Conservation (phyloP, 1,140 invertebrate species). For the Dendroctonus valens region DNA sequence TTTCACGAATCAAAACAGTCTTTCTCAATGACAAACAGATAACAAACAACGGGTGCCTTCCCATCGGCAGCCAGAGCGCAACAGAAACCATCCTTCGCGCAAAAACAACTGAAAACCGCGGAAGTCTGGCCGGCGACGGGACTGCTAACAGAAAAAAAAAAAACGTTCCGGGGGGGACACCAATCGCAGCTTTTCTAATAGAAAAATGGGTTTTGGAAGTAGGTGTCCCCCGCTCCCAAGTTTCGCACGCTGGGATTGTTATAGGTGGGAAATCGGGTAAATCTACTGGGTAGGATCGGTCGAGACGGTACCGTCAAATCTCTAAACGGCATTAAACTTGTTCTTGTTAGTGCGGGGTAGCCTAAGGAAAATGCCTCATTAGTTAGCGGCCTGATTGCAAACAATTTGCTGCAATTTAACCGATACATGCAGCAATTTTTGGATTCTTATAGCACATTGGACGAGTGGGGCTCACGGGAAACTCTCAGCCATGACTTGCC, state of each 20-base stretch:
- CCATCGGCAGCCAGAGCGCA: slow-evolving; percentile 1
- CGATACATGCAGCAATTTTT: too few species aligned
- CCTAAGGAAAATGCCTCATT: slow-evolving; percentile 22
- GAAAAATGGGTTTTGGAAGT: slow-evolving; percentile 41
- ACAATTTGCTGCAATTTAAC: too few species aligned
- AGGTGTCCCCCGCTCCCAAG: slow-evolving; percentile 42
- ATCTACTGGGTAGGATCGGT: slow-evolving; percentile 38
- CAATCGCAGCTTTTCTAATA: slow-evolving; percentile 28
- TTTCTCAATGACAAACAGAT: slow-evolving; percentile 17
- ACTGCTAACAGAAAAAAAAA: slow-evolving; percentile 22
- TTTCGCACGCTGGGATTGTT: slow-evolving; percentile 37
- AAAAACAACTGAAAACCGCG: background rate
- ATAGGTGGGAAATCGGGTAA: slow-evolving; percentile 35
- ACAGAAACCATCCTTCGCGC: slow-evolving; percentile 1
- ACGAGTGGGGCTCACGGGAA: too few species aligned
- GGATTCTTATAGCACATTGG: too few species aligned
- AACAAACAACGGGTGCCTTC: slow-evolving; percentile 15
- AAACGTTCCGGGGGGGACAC: background rate
- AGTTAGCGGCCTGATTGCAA: too few species aligned
- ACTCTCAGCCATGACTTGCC: too few species aligned
- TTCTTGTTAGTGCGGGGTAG: slow-evolving; percentile 32
- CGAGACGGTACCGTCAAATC: slow-evolving; percentile 37
- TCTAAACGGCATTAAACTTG: slow-evolving; percentile 40
- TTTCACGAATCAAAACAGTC: slow-evolving; percentile 23
- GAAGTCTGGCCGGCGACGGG: slow-evolving; percentile 1